A percentile compares a stretch with the other conserved stretches of the same genome.
Conservation (phyloP, 2,797 vertebrate species). For the Anolis apletophallus region DNA sequence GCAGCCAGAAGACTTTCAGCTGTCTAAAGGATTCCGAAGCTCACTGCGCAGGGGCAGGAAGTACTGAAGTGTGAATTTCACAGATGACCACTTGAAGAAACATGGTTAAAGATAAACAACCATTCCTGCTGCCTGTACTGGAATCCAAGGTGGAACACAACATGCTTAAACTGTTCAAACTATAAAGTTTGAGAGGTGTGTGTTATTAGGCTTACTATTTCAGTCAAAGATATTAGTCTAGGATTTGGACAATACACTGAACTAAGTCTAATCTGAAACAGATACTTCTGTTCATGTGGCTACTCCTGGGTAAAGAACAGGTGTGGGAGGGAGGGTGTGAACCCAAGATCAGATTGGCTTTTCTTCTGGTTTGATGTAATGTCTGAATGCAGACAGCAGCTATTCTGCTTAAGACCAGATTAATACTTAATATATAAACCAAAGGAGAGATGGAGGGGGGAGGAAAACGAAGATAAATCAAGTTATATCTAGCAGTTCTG, state of each 20-base stretch:
- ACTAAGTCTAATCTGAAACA: background rate
- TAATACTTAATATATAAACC: background rate
- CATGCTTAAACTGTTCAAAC: background rate
- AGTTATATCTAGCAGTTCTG: background rate
- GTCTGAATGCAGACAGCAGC: background rate
- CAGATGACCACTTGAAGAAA: too few species aligned
- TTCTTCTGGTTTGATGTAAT: background rate
- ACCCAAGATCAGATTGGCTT: background rate
- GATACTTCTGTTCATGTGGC: background rate
- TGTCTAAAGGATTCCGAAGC: too few species aligned
- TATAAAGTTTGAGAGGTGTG: background rate
- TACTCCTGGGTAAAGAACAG: background rate
- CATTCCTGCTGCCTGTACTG: background rate
- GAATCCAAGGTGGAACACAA: background rate
- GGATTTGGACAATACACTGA: background rate
- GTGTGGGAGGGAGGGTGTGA: background rate
- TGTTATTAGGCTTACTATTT: background rate
- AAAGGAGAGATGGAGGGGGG: background rate
- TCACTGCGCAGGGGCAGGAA: too few species aligned
- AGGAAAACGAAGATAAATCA: too few species aligned
- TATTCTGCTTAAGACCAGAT: background rate
- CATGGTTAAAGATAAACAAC: too few species aligned
- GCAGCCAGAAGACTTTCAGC: too few species aligned
- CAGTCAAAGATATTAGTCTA: background rate
- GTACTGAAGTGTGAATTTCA: too few species aligned